Conservation (phyloP, 2,797 vertebrate genomes). For the Cyclopterus lumpus region DNA sequence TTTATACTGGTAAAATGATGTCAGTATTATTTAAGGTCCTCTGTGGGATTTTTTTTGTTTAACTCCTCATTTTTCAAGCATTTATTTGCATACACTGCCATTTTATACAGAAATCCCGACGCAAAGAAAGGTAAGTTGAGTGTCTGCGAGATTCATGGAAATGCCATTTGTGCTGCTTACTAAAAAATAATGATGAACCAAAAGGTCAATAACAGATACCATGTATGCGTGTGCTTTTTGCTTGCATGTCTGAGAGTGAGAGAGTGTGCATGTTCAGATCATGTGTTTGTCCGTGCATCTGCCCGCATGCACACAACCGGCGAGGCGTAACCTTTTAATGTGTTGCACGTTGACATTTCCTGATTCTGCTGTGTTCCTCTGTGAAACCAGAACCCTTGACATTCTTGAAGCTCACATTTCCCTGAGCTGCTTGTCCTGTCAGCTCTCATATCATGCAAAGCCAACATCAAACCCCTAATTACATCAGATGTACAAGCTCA, state of each 20-base stretch:
- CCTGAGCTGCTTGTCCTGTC: constrained; percentile 54
- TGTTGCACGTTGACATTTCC: constrained; percentile 77
- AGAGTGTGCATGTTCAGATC: constrained; percentile 21
- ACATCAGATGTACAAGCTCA: constrained; percentile 50
- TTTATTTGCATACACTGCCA: constrained; percentile 47
- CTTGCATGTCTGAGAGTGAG: background rate
- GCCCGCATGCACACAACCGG: constrained; percentile 40
- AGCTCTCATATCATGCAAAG: constrained; percentile 43
- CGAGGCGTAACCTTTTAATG: constrained; percentile 72
- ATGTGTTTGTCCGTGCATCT: constrained; percentile 36
- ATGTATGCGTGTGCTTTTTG: constrained; percentile 1
- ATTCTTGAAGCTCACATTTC: constrained; percentile 67
- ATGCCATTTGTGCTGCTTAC: constrained; percentile 59
- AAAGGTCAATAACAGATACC: constrained; percentile 61
- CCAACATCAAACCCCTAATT: constrained; percentile 63
- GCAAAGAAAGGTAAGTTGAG: constrained; percentile 56
- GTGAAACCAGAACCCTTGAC: constrained; percentile 70
- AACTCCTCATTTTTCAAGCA: constrained; percentile 41
- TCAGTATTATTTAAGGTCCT: constrained; percentile 52
- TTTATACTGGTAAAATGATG: constrained; percentile 56
- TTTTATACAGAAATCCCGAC: constrained; percentile 53
- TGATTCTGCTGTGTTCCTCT: constrained; percentile 51
- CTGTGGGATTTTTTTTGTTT: constrained; percentile 31
- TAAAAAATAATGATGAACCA: constrained; percentile 66
- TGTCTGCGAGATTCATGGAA: constrained; percentile 61